These are phyloP conservation scores for Hippoglossus stenolepis DNA, from an alignment of 2,113 vertebrate genomes.

Conservation along the genomic window DNA sequence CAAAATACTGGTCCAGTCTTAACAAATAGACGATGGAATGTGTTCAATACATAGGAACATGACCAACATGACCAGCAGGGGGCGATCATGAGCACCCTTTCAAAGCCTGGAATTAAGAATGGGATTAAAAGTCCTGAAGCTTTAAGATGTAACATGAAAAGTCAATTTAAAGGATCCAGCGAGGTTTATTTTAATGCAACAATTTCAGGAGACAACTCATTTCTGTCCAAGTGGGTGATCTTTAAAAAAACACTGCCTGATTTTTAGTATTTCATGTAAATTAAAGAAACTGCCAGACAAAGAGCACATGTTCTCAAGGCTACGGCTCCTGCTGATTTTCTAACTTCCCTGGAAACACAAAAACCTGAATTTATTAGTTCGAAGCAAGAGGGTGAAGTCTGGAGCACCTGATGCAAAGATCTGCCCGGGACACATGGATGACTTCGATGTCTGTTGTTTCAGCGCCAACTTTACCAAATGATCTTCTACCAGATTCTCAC, in stretches of 20 bases:
- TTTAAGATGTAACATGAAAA: not conserved
- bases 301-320: not conserved
- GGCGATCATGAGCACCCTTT: too few relatives aligned
- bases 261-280: not conserved
- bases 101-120: too few relatives aligned
- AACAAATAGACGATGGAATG: too few relatives aligned
- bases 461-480: too few relatives aligned
- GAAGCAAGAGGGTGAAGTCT: not conserved
- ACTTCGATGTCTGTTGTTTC: slow-evolving; percentile 16
- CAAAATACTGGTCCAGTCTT: too few relatives aligned
- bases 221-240: not conserved
- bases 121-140: too few relatives aligned
- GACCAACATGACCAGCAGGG: too few relatives aligned
- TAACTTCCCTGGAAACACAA: not conserved
- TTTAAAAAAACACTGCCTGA: slow-evolving; percentile 38
- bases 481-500: not conserved
- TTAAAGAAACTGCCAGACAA: slow-evolving; percentile 33
- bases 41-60: too few relatives aligned
- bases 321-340: not conserved
- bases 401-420: not conserved
- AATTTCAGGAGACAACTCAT: not conserved
- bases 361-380: not conserved
- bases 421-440: slow-evolving; percentile 22
- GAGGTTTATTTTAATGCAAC: not conserved
- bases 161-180: too few relatives aligned